Evolutionary conservation across 2,888 invertebrate genomes (phyloP).

Genomic region (Megamerina dolium): DNA sequence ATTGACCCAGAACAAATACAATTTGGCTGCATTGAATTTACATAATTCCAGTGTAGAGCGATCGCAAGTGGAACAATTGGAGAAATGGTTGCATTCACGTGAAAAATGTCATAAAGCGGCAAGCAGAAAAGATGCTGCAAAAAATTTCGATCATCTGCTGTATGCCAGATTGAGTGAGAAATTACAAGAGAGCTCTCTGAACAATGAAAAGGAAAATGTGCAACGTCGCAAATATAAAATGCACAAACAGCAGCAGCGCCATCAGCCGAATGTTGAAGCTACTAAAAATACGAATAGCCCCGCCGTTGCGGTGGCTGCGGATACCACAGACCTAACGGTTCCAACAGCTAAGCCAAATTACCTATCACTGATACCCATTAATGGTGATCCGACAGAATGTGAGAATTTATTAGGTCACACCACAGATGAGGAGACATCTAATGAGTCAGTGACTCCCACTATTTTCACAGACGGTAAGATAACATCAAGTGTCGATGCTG

Average conservation of each 20-base stretch:
- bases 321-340: too few species aligned
- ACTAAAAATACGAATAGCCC: slow-evolving; percentile 12
- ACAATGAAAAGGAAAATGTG: slow-evolving; percentile 23
- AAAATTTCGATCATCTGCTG: slow-evolving; percentile 46
- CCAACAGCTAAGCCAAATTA: slow-evolving; percentile 24
- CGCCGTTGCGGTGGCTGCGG: slow-evolving; percentile 21
- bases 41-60: slow-evolving; percentile 34
- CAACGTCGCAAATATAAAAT: slow-evolving; percentile 30
- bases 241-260: slow-evolving; percentile 17
- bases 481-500: background rate
- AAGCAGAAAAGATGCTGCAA: slow-evolving; percentile 31
- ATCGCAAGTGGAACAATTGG: slow-evolving; percentile 48
- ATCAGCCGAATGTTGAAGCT: slow-evolving; percentile 13
- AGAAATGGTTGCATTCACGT: slow-evolving; percentile 51
- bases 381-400: slow-evolving; percentile 38
- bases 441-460: slow-evolving; percentile 11
- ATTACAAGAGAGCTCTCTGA: slow-evolving; percentile 34
- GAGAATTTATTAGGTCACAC: slow-evolving; percentile 37
- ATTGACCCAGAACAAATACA: slow-evolving; percentile 30
- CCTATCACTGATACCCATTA: slow-evolving; percentile 29
- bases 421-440: slow-evolving; percentile 31
- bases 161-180: slow-evolving; percentile 47
- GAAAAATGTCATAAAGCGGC: slow-evolving; percentile 18
- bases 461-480: background rate
- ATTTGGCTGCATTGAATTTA: slow-evolving; percentile 33